phyloP scores from a whole-genome alignment of 2,888 invertebrate genomes.

The Brachynemurus nebulosus region DNA sequence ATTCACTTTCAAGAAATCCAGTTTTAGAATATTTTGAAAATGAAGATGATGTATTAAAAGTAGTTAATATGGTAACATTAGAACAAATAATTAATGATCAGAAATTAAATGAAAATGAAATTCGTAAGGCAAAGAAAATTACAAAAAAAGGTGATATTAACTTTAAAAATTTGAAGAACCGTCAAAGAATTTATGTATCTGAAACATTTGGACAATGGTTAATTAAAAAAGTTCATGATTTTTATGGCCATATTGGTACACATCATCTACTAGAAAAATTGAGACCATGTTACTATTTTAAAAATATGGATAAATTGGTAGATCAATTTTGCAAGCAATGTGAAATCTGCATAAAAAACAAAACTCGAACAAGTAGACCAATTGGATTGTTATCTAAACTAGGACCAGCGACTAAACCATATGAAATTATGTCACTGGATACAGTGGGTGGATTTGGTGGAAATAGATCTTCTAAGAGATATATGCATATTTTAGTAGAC shows the following conservation, averaged over 20 bases:
- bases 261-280: conserved; percentile 11
- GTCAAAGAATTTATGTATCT: conserved; percentile 11
- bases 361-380: background rate
- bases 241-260: conserved; percentile 13
- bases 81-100: conserved; percentile 12
- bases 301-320: conserved; percentile 2
- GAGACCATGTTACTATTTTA: conserved; percentile 13
- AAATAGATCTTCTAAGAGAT: conserved; percentile 6
- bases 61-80: conserved; percentile 9
- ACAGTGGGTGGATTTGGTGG: conserved; percentile 8
- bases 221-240: conserved; percentile 10
- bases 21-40: conserved; percentile 14
- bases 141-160: conserved; percentile 11
- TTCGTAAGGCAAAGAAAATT: conserved; percentile 8
- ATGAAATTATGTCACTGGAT: conserved; percentile 9
- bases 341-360: conserved; percentile 7
- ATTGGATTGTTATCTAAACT: conserved; percentile 7
- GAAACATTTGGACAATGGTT: conserved; percentile 12
- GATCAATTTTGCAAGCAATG: conserved; percentile 3
- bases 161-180: conserved; percentile 12
- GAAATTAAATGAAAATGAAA: conserved; percentile 4
- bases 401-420: conserved; percentile 7
- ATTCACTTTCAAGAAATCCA: conserved; percentile 15
- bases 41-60: conserved; percentile 10
- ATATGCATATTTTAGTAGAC: conserved; percentile 8